Base-by-base conservation (phyloP, 2,113 vertebrate species). In the Onychostruthus taczanowskii region DNA sequence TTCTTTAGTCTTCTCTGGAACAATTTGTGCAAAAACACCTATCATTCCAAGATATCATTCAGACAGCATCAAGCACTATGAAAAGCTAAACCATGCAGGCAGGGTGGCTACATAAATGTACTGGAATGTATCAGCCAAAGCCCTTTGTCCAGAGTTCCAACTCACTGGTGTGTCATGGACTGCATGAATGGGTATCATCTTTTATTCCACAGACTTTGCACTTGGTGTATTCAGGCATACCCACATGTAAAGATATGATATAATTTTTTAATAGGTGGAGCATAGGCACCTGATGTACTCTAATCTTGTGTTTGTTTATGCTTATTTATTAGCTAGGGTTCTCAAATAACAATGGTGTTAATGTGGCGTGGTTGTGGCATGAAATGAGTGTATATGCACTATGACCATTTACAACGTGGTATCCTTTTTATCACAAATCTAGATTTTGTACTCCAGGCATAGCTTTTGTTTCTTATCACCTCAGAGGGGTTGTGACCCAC, bases 221-320 rank as follows among this genome's bases (percentile, higher is more conserved):
- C 67, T 62, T 35, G 17, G 37, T 64, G 93, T 78, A 94, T 76
- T 46, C 74, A 76, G 61, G 31, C 62, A 80, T 82, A 82, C 8
- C n/a, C 52, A 81, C 72, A 89, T 66, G 61, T 85, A 64, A 81
- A 94, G 87, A 88, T 90, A 90, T 0, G 56, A 28, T 80, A 75
- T 87, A 30, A 27, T 59, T 82, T 84, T 89, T 73, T 73, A 80
- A 53, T 33, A 68, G 91, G 87, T 77, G 87, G 81, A 76, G 77
- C 28, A 78, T 63, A 69, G 63, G 66, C 17, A 58, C 75, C n/a
- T 35, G 26, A 53, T 52, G 49, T 37, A 55, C 41, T 75, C 47
- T 90, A 68, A 86, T 87, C 96, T 87, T 64, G 12, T 75, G 63
- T 87, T 93, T 96, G 43, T 64, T 94, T 69, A 74, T 33, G 55